Percentiles rank a stretch among this genome's conserved stretches.
Conservation (phyloP, 2,888 invertebrate genomes). For the Pachydiplax longipennis region DNA sequence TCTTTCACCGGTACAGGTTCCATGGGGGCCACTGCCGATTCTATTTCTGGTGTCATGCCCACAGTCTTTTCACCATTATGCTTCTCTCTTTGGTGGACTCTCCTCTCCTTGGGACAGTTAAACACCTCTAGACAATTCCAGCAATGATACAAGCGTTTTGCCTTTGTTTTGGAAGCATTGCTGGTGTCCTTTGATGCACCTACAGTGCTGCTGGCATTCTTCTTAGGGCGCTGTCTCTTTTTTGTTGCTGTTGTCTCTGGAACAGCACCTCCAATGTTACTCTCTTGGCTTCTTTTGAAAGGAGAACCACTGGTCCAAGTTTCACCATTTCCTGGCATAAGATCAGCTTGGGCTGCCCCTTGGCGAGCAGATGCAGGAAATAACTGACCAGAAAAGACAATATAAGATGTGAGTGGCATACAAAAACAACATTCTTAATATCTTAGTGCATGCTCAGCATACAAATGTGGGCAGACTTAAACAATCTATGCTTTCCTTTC, state of each 20-base stretch:
- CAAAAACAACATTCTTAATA: neutral
- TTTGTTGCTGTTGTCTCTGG: neutral
- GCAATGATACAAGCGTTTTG: conserved; percentile 64
- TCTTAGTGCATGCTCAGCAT: no score
- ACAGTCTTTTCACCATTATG: conserved; percentile 61
- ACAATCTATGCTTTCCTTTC: neutral
- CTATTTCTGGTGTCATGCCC: neutral
- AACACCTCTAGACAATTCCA: conserved; percentile 67
- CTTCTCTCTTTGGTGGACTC: conserved; percentile 67
- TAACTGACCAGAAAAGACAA: neutral
- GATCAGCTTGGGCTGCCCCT: neutral
- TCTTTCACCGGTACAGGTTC: neutral
- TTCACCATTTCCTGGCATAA: conserved; percentile 8
- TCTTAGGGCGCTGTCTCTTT: conserved; percentile 23
- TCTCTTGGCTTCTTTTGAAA: neutral
- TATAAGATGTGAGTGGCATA: neutral
- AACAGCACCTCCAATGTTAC: neutral
- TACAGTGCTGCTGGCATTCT: neutral
- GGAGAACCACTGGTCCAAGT: neutral
- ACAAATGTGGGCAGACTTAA: neutral
- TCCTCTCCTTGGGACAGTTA: conserved; percentile 69
- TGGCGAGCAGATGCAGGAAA: conserved; percentile 35
- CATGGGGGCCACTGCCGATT: neutral
- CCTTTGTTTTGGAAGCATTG: conserved; percentile 42
- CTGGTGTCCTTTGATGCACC: neutral